Conservation (phyloP, 2,888 invertebrate species). For the Drosophila nr. perissopoda region DNA sequence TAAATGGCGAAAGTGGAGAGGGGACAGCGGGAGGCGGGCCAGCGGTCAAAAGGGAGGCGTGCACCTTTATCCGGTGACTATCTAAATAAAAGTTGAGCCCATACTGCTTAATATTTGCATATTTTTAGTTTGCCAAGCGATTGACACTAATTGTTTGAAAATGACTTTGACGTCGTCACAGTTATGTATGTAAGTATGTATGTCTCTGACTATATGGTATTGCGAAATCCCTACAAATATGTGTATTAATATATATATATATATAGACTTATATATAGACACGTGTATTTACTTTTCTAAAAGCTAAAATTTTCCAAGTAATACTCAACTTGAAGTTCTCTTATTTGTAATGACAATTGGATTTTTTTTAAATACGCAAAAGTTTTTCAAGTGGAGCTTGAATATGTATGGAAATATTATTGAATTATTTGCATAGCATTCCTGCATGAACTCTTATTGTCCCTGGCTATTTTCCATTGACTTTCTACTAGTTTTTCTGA, state of each 20-base stretch:
- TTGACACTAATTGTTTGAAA: slow-evolving; percentile 77
- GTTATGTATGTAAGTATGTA: slow-evolving; percentile 7
- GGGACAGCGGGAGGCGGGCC: background rate
- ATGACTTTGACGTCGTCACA: slow-evolving; percentile 47
- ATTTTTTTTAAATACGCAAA: background rate
- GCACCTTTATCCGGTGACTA: slow-evolving; percentile 33
- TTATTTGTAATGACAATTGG: background rate
- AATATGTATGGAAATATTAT: background rate
- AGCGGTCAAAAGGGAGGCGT: slow-evolving; percentile 19
- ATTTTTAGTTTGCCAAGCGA: slow-evolving; percentile 74
- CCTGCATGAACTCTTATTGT: background rate
- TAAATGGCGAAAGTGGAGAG: slow-evolving; percentile 1
- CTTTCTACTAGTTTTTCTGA: background rate
- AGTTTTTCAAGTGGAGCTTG: background rate
- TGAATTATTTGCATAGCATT: background rate
- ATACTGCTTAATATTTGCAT: slow-evolving; percentile 62
- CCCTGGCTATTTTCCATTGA: background rate
- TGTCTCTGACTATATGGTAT: slow-evolving; percentile 32
- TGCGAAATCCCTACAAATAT: slow-evolving; percentile 57
- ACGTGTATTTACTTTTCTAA: slow-evolving; percentile 47
- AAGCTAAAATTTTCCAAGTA: slow-evolving; percentile 37
- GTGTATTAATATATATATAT: background rate
- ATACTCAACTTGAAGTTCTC: slow-evolving; percentile 18
- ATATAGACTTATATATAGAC: slow-evolving; percentile 18
- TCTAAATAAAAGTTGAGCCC: slow-evolving; percentile 37